These are phyloP conservation scores for Sisor rabdophorus DNA, from an alignment of 2,113 vertebrate genomes.

Conservation along the genomic window DNA sequence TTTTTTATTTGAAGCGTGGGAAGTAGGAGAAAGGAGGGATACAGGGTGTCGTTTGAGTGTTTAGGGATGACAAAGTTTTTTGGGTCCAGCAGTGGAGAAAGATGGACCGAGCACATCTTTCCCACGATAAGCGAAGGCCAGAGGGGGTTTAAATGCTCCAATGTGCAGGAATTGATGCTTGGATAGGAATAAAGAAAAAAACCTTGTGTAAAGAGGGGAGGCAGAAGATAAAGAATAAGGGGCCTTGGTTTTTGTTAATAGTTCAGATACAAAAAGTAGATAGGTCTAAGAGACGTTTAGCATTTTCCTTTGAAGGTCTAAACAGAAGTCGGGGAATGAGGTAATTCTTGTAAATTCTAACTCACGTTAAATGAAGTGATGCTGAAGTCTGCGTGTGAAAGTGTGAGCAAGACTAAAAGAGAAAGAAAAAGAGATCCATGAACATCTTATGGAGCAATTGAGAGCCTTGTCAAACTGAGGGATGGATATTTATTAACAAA, in stretches of 20 bases:
- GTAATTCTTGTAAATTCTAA: not conserved
- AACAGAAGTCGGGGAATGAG: not conserved
- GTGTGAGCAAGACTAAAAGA: not conserved
- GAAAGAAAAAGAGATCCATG: not conserved
- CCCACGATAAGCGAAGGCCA: conserved; percentile 47
- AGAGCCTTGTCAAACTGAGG: conserved; percentile 28
- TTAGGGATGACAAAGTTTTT: conserved; percentile 72
- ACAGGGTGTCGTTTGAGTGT: conserved; percentile 73
- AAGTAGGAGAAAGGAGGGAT: conserved; percentile 47
- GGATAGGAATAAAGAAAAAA: conserved; percentile 38
- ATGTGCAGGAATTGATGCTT: conserved; percentile 40
- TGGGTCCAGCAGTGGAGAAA: conserved; percentile 48
- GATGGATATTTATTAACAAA: conserved; percentile 31
- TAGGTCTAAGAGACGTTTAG: not conserved
- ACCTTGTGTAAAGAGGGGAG: conserved; percentile 40
- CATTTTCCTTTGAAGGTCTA: not conserved
- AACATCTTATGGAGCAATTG: conserved; percentile 12
- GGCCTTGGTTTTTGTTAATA: conserved; percentile 52
- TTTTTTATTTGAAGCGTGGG: conserved; percentile 74
- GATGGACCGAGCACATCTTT: conserved; percentile 43
- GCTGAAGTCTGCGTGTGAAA: not conserved
- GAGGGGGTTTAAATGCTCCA: conserved; percentile 34
- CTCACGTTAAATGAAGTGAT: not conserved
- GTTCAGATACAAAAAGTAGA: not conserved
- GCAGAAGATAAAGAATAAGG: conserved; percentile 42